These are phyloP conservation scores for Caenorhabditis brenneri DNA, from an alignment of 1,140 invertebrate genomes.

Conservation along the genomic window DNA sequence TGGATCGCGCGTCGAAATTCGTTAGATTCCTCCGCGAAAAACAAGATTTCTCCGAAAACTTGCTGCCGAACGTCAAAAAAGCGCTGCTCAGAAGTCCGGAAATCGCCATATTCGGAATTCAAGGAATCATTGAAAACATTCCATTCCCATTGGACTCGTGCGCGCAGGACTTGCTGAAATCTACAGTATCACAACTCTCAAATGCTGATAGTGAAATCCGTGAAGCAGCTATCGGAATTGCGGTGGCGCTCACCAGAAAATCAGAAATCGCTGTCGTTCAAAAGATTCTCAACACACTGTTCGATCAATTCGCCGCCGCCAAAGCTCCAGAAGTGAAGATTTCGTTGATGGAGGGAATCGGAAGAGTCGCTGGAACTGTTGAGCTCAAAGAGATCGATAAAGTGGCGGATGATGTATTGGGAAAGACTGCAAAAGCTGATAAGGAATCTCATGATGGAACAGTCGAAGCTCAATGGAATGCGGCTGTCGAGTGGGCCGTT, in stretches of 20 bases:
- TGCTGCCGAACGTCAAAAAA: conserved; percentile 47
- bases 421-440: conserved; percentile 45
- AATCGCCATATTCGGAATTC: conserved; percentile 42
- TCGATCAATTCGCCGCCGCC: conserved; percentile 25
- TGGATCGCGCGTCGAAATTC: background rate
- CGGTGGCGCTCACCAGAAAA: background rate
- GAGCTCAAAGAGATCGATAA: background rate
- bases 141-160: background rate
- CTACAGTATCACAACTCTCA: background rate
- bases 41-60: conserved; percentile 22
- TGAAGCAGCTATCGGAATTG: conserved; percentile 10
- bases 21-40: background rate
- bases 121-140: background rate
- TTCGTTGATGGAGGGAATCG: conserved; percentile 39
- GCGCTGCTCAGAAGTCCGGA: conserved; percentile 43
- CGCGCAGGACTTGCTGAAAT: conserved; percentile 27
- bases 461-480: conserved; percentile 20
- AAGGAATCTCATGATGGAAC: conserved; percentile 42
- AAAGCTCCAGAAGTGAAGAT: conserved; percentile 26
- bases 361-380: background rate
- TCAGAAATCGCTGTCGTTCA: background rate
- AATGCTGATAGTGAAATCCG: background rate
- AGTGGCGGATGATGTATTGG: background rate
- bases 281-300: conserved; percentile 24
- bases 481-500: background rate